Evolutionary conservation across 2,113 vertebrate species (phyloP), one percentile per base, ranked within the genome.

Genomic region (Cariama cristata): DNA sequence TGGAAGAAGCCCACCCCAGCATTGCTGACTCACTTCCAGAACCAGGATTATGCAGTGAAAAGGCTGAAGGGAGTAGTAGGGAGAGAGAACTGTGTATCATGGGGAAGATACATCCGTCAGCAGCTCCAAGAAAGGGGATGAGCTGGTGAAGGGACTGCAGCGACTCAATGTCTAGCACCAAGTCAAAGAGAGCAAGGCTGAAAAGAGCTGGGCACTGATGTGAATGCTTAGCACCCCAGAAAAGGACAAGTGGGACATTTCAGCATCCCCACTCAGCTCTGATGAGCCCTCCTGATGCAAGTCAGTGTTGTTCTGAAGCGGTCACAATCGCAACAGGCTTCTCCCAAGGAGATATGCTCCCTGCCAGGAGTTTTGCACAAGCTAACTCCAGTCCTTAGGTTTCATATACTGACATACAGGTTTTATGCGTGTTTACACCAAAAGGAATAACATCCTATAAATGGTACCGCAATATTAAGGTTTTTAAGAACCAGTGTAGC

Each of bases 291-390:
- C 27, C 66, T 4, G 14, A 32, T 12, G 2, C 7, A 11, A 60
- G 33, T 10, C 45, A 81, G 45, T 1, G 0, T 16, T 66, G 50
- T 27, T 89, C 64, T 62, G 68, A 77, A 71, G 42, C 2, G 3
- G 8, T 17, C 1, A 5, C 26, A 50, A 26, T 14, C 4, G 0
- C n/a, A 58, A 1, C 1, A 3, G 17, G 9, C 7, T 9, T 73
- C 49, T 85, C 30, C 19, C 2, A 2, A 32, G 20, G 22, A 86
- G 7, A 26, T 50, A 28, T 5, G 9, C 1, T 22, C 23, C 27
- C 6, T 12, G 7, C 4, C 8, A 35, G 6, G 10, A 59, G n/a
- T 33, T 63, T 45, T 77, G 32, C 56, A 79, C 18, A 30, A 47
- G 21, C 19, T 58, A 42, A 24, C 38, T 64, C 32, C 40, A 10